These are phyloP conservation scores for Chionodraco myersi DNA, from an alignment of 2,113 vertebrate genomes.

Conservation along the genomic window DNA sequence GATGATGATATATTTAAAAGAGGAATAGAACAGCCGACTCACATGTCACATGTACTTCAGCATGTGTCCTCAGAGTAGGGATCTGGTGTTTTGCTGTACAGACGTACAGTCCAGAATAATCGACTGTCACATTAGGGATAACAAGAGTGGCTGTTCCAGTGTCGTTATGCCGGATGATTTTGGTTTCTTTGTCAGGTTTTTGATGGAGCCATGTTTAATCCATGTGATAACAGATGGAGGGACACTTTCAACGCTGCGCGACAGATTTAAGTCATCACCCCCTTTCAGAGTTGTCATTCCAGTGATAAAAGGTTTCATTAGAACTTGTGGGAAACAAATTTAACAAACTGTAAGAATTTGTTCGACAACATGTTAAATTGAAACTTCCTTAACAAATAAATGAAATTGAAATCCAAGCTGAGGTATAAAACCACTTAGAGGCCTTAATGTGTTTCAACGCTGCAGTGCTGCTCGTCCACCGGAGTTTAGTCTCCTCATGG, in stretches of 20 bases:
- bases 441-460: neutral
- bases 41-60: constrained; percentile 51
- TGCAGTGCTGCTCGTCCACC: too few relatives aligned
- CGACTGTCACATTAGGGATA: constrained; percentile 14
- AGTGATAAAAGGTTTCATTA: neutral
- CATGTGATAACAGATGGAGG: neutral
- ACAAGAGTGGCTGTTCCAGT: constrained; percentile 1
- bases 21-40: constrained; percentile 3
- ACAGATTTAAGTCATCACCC: neutral
- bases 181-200: neutral
- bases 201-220: neutral
- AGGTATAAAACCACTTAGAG: neutral
- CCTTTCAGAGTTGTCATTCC: neutral
- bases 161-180: neutral
- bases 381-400: too few relatives aligned
- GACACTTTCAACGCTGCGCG: neutral
- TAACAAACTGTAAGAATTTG: neutral
- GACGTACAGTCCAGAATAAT: constrained; percentile 46
- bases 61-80: neutral
- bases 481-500: too few relatives aligned
- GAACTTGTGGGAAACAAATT: neutral
- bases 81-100: constrained; percentile 37
- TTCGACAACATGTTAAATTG: too few relatives aligned
- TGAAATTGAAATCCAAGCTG: neutral
- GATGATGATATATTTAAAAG: neutral